Percentiles rank a stretch among this genome's conserved stretches.
Conservation (phyloP, 2,888 invertebrate species). For the Carcina quercana region DNA sequence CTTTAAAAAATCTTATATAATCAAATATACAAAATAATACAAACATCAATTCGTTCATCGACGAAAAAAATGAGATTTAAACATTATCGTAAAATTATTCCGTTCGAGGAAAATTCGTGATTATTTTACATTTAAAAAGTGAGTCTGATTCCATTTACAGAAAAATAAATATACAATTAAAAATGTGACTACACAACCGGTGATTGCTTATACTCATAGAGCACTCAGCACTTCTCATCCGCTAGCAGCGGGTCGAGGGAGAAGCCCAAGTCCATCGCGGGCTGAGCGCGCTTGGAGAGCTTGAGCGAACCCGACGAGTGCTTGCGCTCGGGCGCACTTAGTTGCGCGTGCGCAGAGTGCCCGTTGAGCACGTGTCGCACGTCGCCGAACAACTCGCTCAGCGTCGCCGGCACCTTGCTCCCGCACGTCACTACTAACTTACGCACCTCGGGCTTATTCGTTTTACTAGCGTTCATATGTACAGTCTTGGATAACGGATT, state of each 20-base stretch:
- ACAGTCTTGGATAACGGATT: conserved; percentile 57
- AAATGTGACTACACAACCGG: conserved; percentile 63
- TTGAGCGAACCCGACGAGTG: conserved; percentile 25
- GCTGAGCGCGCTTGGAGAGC: conserved; percentile 37
- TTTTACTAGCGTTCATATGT: conserved; percentile 59
- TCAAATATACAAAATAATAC: conserved; percentile 75
- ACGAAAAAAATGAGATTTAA: conserved; percentile 58
- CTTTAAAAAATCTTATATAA: conserved; percentile 65
- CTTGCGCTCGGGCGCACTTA: conserved; percentile 20
- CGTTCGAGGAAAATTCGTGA: conserved; percentile 51
- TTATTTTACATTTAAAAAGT: conserved; percentile 50
- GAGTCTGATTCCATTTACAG: conserved; percentile 57
- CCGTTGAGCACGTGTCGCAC: conserved; percentile 45
- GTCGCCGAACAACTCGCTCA: conserved; percentile 46
- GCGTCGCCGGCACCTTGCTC: conserved; percentile 40
- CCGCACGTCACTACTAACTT: conserved; percentile 66
- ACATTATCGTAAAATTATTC: conserved; percentile 54
- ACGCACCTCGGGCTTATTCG: conserved; percentile 64
- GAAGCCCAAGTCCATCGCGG: conserved; percentile 57
- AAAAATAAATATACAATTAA: conserved; percentile 68
- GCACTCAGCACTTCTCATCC: conserved; percentile 66
- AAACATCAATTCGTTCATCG: conserved; percentile 58
- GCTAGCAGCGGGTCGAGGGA: conserved; percentile 62
- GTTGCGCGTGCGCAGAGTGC: conserved; percentile 28
- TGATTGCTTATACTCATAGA: conserved; percentile 44